Evolutionary conservation across 2,113 vertebrate genomes (phyloP).

Genomic region (Alexandromys fortis): DNA sequence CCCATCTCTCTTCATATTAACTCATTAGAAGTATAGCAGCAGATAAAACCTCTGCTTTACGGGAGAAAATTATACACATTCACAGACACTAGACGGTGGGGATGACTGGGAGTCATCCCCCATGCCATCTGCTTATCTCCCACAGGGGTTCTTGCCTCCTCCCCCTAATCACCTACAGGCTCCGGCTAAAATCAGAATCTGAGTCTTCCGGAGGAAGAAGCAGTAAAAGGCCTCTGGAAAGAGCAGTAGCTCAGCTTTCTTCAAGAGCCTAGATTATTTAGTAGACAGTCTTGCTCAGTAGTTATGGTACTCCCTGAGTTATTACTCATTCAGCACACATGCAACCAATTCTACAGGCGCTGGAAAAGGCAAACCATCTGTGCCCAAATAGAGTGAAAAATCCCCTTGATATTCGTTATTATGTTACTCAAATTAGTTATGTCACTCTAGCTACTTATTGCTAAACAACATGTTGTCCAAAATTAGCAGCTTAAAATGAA

Average conservation of each 20-base stretch:
- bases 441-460: not conserved
- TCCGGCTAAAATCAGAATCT: not conserved
- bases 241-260: not conserved
- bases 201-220: slow-evolving; percentile 14
- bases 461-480: not conserved
- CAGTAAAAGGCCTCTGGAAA: slow-evolving; percentile 10
- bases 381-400: slow-evolving; percentile 39
- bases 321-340: not conserved
- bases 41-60: not conserved
- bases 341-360: not conserved
- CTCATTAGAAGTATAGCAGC: not conserved
- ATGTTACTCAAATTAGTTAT: slow-evolving; percentile 9
- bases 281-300: not conserved
- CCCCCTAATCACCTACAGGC: not conserved
- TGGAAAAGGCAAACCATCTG: not conserved
- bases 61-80: not conserved
- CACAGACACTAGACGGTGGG: not conserved
- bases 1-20: not conserved
- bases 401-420: not conserved
- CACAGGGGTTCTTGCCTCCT: not conserved
- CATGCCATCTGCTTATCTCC: not conserved
- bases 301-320: not conserved
- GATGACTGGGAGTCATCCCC: not conserved
- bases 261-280: not conserved
- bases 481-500: slow-evolving; percentile 32